Conservation (phyloP, 2,797 vertebrate genomes). For the Coluber constrictor region DNA sequence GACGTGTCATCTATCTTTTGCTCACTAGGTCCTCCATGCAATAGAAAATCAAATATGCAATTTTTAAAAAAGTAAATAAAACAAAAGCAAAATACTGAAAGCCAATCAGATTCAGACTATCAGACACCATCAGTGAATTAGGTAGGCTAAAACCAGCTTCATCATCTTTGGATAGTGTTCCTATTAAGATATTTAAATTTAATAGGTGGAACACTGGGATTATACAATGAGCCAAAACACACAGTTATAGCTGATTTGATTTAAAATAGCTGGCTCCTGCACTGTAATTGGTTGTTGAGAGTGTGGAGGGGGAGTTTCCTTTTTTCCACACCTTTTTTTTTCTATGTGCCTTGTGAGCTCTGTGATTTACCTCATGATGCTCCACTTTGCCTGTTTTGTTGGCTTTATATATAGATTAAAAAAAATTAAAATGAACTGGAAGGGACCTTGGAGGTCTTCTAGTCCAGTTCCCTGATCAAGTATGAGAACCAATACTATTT, state of each 20-base stretch:
- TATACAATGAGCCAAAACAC: neutral
- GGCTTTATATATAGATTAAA: neutral
- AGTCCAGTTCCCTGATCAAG: too few relatives aligned
- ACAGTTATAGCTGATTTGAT: neutral
- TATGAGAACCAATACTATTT: too few relatives aligned
- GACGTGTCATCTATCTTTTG: neutral
- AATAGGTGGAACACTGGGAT: neutral
- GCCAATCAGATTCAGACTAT: neutral
- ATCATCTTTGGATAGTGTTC: neutral
- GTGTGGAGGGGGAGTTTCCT: neutral
- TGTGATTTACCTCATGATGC: neutral
- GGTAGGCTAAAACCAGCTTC: neutral
- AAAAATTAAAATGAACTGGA: too few relatives aligned
- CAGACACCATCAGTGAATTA: neutral
- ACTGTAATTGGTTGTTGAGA: neutral
- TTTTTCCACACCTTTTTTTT: neutral
- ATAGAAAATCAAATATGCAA: neutral
- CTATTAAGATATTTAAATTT: neutral
- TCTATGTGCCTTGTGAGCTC: neutral
- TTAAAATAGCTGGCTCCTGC: neutral
- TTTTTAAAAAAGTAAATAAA: neutral
- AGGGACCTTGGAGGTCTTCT: too few relatives aligned
- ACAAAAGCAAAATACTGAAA: neutral
- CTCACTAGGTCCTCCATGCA: neutral
- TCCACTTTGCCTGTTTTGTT: neutral